phyloP scores from a whole-genome alignment of 2,888 invertebrate genomes.

The Parelbella ahira region DNA sequence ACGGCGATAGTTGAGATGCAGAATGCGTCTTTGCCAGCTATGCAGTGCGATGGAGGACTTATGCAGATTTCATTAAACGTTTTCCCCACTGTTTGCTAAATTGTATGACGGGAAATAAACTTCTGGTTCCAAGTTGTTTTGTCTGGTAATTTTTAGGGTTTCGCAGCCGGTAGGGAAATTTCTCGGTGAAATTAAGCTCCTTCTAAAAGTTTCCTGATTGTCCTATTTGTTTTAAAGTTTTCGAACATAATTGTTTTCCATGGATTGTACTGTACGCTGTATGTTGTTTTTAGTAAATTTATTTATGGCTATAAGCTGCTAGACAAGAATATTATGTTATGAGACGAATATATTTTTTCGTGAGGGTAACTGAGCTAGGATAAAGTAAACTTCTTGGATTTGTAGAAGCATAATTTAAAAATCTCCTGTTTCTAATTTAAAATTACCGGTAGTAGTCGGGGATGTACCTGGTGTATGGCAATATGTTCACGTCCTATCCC shows the following conservation, averaged over 20 bases:
- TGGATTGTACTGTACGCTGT: too few relatives aligned
- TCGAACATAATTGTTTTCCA: too few relatives aligned
- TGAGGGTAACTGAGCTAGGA: too few relatives aligned
- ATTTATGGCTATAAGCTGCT: too few relatives aligned
- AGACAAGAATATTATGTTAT: too few relatives aligned
- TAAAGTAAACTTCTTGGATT: too few relatives aligned
- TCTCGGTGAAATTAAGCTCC: constrained; percentile 14
- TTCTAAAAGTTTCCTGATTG: constrained; percentile 7
- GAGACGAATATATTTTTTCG: too few relatives aligned
- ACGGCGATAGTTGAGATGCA: constrained; percentile 52
- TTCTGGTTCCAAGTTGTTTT: constrained; percentile 37
- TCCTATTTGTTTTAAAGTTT: constrained; percentile 1
- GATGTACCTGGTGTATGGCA: too few relatives aligned
- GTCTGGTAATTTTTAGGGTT: constrained; percentile 28
- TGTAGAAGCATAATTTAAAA: too few relatives aligned
- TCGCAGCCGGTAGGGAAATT: neutral
- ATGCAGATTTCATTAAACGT: constrained; percentile 50
- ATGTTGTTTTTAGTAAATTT: constrained; percentile 2
- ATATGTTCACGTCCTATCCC: too few relatives aligned
- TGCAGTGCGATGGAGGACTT: constrained; percentile 46
- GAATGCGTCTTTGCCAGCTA: constrained; percentile 56
- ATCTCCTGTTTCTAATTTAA: too few relatives aligned
- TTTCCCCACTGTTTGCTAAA: constrained; percentile 33
- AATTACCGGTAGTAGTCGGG: too few relatives aligned
- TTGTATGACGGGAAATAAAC: constrained; percentile 34